phyloP scores from a whole-genome alignment of 2,888 invertebrate genomes.

The Balanococcus diminutus region DNA sequence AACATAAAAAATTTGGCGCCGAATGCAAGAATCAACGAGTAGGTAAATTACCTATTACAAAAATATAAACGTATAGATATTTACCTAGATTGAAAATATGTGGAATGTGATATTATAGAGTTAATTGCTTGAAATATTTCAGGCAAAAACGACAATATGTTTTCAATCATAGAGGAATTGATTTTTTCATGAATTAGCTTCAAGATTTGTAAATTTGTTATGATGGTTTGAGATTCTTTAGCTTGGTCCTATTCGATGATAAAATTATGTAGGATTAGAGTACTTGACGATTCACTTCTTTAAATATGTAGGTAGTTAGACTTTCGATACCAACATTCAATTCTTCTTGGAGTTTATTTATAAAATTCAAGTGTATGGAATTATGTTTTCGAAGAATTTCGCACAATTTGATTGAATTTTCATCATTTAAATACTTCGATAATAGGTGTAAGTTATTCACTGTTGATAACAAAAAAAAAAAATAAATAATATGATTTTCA shows the following conservation, averaged over 20 bases:
- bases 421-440: not conserved
- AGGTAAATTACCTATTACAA: not conserved
- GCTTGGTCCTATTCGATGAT: not conserved
- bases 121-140: not conserved
- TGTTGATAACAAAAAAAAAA: not conserved
- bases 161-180: not conserved
- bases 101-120: not conserved
- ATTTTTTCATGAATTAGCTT: constrained; percentile 3
- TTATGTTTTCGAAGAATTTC: constrained; percentile 29
- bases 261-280: not conserved
- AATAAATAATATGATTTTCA: not conserved
- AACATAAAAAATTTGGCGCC: not conserved
- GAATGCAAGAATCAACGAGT: not conserved
- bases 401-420: not conserved
- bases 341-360: not conserved
- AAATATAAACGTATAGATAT: not conserved
- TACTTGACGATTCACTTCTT: too few species aligned
- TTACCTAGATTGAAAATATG: not conserved
- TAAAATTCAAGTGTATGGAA: constrained; percentile 8
- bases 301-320: not conserved
- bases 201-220: not conserved
- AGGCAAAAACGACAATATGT: not conserved
- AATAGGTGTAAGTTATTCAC: constrained; percentile 9
- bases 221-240: not conserved
- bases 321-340: not conserved